These are phyloP conservation scores for Chiroxiphia lanceolata DNA, from an alignment of 2,797 vertebrate species.

Conservation along the genomic window DNA sequence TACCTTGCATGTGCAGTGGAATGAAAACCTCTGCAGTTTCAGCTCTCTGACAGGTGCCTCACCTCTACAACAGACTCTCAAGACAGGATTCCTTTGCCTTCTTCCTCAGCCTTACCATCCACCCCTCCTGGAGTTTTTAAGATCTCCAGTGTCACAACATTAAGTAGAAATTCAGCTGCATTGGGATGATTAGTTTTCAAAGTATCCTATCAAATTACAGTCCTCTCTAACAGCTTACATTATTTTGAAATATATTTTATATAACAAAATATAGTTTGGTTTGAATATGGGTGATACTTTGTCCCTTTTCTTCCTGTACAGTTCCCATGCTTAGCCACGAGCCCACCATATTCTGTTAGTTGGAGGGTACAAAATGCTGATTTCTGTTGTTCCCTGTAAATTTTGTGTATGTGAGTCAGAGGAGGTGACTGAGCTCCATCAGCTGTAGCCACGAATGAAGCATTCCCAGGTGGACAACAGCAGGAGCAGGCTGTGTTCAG, in stretches of 20 bases:
- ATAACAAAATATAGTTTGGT: not conserved
- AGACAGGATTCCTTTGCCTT: not conserved
- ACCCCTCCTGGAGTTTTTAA: not conserved
- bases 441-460: not conserved
- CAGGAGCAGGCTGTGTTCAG: not conserved
- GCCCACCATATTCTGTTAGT: not conserved
- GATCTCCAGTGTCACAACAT: not conserved
- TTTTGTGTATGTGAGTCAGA: not conserved
- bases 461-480: not conserved
- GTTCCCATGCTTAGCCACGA: not conserved
- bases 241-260: not conserved
- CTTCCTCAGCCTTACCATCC: not conserved
- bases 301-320: not conserved
- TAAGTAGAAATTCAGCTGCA: not conserved
- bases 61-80: not conserved
- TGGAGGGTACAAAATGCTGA: not conserved
- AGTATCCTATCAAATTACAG: not conserved
- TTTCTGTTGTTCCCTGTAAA: not conserved
- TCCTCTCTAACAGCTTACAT: not conserved
- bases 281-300: not conserved
- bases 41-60: not conserved
- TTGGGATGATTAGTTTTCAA: not conserved
- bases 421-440: not conserved
- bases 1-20: rapidly evolving
- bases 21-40: not conserved